Percentiles rank a stretch among this genome's conserved stretches.
Conservation (phyloP, 2,797 vertebrate genomes). For the Meriones psammophilus region DNA sequence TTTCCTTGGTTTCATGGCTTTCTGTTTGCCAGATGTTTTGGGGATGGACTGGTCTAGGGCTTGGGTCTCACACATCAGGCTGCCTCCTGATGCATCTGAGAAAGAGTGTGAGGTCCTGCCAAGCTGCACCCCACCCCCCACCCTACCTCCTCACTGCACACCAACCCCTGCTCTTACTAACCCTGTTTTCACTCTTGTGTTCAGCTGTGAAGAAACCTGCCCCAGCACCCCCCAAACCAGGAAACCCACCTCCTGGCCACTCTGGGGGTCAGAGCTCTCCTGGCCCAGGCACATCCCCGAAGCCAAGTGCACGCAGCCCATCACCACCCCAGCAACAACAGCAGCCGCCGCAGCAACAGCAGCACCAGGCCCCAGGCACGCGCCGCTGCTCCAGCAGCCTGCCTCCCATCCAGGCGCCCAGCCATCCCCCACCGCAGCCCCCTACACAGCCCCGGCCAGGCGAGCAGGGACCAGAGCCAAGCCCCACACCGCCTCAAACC, state of each 20-base stretch:
- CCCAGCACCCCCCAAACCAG: constrained; percentile 97
- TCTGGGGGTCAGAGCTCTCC: constrained; percentile 88
- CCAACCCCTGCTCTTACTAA: background rate
- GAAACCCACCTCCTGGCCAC: constrained; percentile 93
- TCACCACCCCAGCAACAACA: constrained; percentile 88
- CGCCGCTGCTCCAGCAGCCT: constrained; percentile 94
- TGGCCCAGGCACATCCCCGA: constrained; percentile 88
- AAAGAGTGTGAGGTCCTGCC: background rate
- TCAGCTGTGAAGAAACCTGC: constrained; percentile 97
- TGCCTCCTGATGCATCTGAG: too few species aligned
- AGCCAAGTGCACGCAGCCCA: constrained; percentile 89
- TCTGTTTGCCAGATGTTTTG: background rate
- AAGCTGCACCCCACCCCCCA: background rate
- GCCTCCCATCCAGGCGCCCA: constrained; percentile 94
- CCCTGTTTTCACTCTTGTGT: constrained; percentile 30
- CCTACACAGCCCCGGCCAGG: constrained; percentile 88
- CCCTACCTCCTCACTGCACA: background rate
- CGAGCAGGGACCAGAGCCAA: constrained; percentile 86
- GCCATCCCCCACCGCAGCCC: constrained; percentile 96
- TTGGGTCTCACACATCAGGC: background rate
- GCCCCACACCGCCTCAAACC: constrained; percentile 91
- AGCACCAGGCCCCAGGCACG: constrained; percentile 87
- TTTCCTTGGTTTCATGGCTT: background rate
- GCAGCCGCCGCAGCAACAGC: background rate
- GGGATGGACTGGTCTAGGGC: too few species aligned